Evolutionary conservation across 2,113 vertebrate genomes (phyloP).

Genomic region (Tympanuchus pallidicinctus): DNA sequence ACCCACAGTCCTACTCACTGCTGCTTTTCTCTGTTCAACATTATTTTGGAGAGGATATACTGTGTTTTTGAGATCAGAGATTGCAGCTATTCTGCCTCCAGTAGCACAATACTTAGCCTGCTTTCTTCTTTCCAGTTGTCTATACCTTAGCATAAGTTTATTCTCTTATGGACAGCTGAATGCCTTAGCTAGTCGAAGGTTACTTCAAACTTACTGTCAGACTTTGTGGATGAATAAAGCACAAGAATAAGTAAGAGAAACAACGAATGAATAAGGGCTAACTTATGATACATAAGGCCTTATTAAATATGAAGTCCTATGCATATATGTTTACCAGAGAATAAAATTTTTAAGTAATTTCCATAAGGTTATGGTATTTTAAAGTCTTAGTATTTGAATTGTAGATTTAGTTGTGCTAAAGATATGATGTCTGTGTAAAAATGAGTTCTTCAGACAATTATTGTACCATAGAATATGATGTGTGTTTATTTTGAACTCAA

Average conservation of each 20-base stretch:
- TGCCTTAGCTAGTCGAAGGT: background rate
- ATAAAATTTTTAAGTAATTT: background rate
- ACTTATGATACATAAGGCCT: background rate
- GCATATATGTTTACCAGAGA: background rate
- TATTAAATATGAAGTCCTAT: background rate
- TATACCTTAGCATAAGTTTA: background rate
- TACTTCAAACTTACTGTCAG: conserved; percentile 13
- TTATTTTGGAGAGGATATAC: background rate
- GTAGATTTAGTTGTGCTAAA: background rate
- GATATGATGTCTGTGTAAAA: background rate
- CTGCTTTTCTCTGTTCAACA: background rate
- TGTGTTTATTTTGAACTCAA: background rate
- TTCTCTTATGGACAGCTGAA: background rate
- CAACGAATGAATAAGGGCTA: background rate
- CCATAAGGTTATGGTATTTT: background rate
- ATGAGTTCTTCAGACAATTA: background rate
- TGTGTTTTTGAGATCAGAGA: background rate
- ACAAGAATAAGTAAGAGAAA: background rate
- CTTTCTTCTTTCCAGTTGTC: background rate
- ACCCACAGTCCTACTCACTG: background rate
- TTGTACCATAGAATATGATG: background rate
- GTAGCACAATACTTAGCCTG: rapidly evolving
- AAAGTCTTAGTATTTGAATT: background rate
- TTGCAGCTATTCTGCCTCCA: background rate
- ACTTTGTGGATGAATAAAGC: background rate